A percentile compares a stretch with the other conserved stretches of the same genome.
These are phyloP conservation scores for Merops nubicus DNA, from an alignment of 2,113 vertebrate genomes.

Conservation along the genomic window DNA sequence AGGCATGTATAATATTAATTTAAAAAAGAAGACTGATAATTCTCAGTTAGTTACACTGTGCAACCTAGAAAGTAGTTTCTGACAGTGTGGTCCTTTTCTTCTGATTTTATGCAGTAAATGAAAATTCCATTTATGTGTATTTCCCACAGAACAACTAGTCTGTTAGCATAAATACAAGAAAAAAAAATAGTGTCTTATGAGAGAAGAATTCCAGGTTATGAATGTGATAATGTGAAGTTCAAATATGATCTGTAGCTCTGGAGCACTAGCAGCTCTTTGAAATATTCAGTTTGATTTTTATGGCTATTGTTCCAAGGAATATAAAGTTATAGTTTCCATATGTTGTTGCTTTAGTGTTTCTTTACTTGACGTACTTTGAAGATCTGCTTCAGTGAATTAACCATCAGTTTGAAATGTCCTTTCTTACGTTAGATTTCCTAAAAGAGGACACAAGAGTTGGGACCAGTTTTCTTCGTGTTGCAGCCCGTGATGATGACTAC, in stretches of 20 bases:
- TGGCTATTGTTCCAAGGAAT: background rate
- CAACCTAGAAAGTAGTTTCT: background rate
- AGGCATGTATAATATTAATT: background rate
- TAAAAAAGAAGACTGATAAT: background rate
- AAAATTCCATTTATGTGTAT: background rate
- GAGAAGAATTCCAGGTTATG: background rate
- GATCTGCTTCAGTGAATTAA: background rate
- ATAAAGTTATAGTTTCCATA: background rate
- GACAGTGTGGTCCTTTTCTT: background rate
- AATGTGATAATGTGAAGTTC: background rate
- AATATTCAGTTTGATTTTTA: background rate
- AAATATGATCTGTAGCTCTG: background rate
- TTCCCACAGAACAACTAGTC: background rate
- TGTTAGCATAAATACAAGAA: background rate
- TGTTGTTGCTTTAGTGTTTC: background rate
- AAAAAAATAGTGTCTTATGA: background rate
- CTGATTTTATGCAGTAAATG: background rate
- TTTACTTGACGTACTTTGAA: background rate
- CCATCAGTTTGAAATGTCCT: background rate
- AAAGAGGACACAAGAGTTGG: constrained; percentile 87
- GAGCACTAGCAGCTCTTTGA: background rate
- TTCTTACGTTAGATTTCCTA: constrained; percentile 81
- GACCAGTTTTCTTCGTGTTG: constrained; percentile 87
- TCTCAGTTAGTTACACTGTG: background rate
- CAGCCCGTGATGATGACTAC: constrained; percentile 86